These are phyloP conservation scores for Cryptus viduatorius DNA, from an alignment of 2,888 invertebrate genomes.

Conservation along the genomic window DNA sequence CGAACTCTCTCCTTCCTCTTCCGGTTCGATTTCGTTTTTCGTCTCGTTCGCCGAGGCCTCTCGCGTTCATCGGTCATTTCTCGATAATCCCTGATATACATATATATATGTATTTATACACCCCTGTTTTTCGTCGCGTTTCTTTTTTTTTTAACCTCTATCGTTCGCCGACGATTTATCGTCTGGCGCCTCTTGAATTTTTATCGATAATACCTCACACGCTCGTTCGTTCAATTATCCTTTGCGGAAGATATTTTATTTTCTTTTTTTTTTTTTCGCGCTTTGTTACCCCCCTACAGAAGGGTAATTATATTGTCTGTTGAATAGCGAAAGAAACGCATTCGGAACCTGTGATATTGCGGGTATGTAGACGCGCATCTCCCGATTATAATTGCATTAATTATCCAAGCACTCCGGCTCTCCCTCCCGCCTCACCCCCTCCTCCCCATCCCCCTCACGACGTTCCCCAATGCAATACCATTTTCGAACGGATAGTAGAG, in stretches of 20 bases:
- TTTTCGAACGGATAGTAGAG: slow-evolving; percentile 12
- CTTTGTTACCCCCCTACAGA: not conserved
- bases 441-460: not conserved
- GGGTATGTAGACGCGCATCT: slow-evolving; percentile 7
- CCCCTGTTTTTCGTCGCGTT: not conserved
- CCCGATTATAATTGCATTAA: slow-evolving; percentile 36
- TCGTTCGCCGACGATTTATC: slow-evolving; percentile 26
- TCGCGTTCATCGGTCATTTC: slow-evolving; percentile 25
- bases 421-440: too few species aligned
- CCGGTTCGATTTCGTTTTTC: slow-evolving; percentile 8
- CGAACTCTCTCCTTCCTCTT: not conserved
- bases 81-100: slow-evolving; percentile 35
- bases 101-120: not conserved
- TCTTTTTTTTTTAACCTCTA: not conserved
- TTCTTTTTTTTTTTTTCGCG: not conserved
- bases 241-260: not conserved
- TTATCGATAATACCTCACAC: slow-evolving; percentile 46
- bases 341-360: slow-evolving; percentile 2
- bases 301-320: slow-evolving; percentile 33
- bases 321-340: not conserved
- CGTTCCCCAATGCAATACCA: slow-evolving; percentile 17
- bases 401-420: slow-evolving; percentile 34
- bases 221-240: slow-evolving; percentile 33
- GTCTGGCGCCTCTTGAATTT: slow-evolving; percentile 35
- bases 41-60: slow-evolving; percentile 12